Base-by-base conservation (phyloP, 2,797 vertebrate genomes). In the Enteromius treurensis region DNA sequence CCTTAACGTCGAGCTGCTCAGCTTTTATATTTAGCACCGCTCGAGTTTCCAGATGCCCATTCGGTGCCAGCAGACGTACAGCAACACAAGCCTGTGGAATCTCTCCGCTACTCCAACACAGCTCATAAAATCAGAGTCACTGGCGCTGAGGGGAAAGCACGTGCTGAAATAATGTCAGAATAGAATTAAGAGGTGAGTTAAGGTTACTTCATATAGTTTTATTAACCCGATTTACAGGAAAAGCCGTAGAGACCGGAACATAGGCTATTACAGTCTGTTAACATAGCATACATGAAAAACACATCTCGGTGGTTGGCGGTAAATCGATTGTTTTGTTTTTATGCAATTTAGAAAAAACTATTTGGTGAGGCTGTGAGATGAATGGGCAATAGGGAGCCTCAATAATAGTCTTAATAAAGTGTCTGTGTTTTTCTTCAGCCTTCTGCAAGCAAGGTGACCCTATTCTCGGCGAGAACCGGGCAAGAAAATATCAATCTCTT, bases 21-120 rank as follows among this genome's bases (percentile, higher is more conserved):
- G 71, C 65, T 49, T 91, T 92, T 94, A 95, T 95, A 94, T 95
- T 94, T 95, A 95, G 94, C 88, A 51, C 89, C 45, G 90, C 92
- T 94, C 91, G 67, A 89, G 92, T 94, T 93, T 92, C 92, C 91
- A 91, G 88, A 88, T 84, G 70, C 49, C 64, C 88, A 86, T 83
- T 90, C 89, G 89, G 85, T 88, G 89, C 85, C 87, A 83, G 80
- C 85, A 88, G 84, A 89, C 34, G 34, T 81, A 82, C 88, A 82
- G 89, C 88, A 77, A 86, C 88, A 90, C 88, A 88, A 69, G 88
- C 82, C 87, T 40, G 69, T 21, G 79, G 51, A 70, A 86, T 81
- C 76, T 53, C 26, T 60, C 26, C 26, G 69, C 40, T n/a, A 73
- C 29, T 49, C 60, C 45, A 73, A 73, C n/a, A 75, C 47, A 62